Evolutionary conservation across 2,888 invertebrate genomes (phyloP), one percentile per base, ranked within the genome.

Genomic region (Piscicola geometra): DNA sequence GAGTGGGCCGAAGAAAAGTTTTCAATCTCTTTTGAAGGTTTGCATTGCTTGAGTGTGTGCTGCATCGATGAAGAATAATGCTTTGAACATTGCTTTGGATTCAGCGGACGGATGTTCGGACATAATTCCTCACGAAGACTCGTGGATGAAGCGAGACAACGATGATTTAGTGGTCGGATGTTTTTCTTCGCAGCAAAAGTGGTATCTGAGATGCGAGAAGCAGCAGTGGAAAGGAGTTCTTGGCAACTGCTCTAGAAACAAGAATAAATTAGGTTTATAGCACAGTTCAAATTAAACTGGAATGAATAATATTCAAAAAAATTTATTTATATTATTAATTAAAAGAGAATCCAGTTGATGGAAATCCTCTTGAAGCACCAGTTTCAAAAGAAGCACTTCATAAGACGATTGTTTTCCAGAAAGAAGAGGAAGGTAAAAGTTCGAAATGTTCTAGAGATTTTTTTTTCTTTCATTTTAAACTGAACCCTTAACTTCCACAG

Each of bases 131-230:
- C 76, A 76, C 0, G 71, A 75, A 18, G 56, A 77, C 41, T 67
- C 76, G 25, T 76, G 77, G 76, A 32, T 78, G 56, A 76, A 74
- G 66, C 73, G 78, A 75, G 68, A 50, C 18, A 76, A 76, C 9
- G 76, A 78, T 71, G 72, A 68, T 21, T 68, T 74, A 41, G 72
- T 70, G 41, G 66, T 78, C 18, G 76, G 77, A 15, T 78, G 78
- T 52, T 76, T 74, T 28, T 71, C 75, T 18, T 71, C 72, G 28
- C 70, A 74, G 52, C 76, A 76, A 71, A 76, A 68, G 9, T 78
- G 78, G 78, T 64, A 76, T 60, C 77, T 78, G 12, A 64, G 56
- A 32, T 78, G 78, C 56, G 75, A 70, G 21, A 41, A 41, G n/a
- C 35, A 71, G 1, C 71, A 69, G 18, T 78, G 78, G 78, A 41